A percentile compares a stretch with the other conserved stretches of the same genome.
phyloP scores from a whole-genome alignment of 2,888 invertebrate species.

The Spilarctia lutea region DNA sequence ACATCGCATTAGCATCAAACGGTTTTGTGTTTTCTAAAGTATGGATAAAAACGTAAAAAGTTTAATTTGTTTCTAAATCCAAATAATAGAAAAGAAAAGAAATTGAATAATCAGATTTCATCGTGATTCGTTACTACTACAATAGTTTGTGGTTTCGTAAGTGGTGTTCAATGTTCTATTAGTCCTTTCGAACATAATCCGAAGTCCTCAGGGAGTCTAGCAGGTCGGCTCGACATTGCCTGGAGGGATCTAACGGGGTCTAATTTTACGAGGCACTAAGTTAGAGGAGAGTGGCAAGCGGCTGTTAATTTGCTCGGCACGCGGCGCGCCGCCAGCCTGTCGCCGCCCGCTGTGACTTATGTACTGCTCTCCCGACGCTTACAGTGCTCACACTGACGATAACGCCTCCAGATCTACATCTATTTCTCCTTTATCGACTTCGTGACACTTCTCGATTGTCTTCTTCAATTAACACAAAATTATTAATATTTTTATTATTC shows the following conservation, averaged over 20 bases:
- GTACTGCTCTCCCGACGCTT: constrained; percentile 64
- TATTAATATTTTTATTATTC: constrained; percentile 56
- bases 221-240: constrained; percentile 63
- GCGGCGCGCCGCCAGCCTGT: constrained; percentile 68
- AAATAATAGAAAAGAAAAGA: not conserved
- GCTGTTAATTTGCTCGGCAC: constrained; percentile 83
- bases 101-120: constrained; percentile 8
- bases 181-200: constrained; percentile 65
- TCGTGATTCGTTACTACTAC: not conserved
- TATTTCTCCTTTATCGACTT: constrained; percentile 59
- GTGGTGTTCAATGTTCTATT: constrained; percentile 65
- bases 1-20: not conserved
- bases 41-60: not conserved
- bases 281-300: constrained; percentile 81
- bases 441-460: constrained; percentile 25
- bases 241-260: constrained; percentile 79
- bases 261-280: constrained; percentile 86
- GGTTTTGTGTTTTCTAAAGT: constrained; percentile 38
- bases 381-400: constrained; percentile 46
- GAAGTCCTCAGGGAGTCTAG: constrained; percentile 63
- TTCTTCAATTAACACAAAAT: constrained; percentile 55
- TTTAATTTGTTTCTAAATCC: not conserved
- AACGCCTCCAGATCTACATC: constrained; percentile 67
- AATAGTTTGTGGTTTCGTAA: constrained; percentile 49
- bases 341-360: constrained; percentile 84